Percentiles rank a stretch among this genome's conserved stretches.
Conservation (phyloP, 1,140 invertebrate species). For the Muscidifurax raptorellus region DNA sequence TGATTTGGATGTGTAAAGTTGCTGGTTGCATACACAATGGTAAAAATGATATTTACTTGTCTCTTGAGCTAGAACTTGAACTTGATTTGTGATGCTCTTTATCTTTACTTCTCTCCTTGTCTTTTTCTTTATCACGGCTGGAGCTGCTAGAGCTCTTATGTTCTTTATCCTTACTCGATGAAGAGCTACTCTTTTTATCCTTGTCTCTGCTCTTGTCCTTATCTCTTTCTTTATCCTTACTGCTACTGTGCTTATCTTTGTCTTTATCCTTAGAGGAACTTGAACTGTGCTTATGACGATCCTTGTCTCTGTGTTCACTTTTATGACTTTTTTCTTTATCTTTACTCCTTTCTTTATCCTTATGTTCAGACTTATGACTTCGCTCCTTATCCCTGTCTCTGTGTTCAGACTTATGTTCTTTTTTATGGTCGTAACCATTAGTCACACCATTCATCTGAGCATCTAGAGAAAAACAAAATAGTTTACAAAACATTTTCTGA, state of each 20-base stretch:
- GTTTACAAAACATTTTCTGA: neutral
- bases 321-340: conserved; percentile 72
- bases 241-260: conserved; percentile 69
- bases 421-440: conserved; percentile 82
- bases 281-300: conserved; percentile 67
- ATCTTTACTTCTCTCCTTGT: conserved; percentile 68
- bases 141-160: conserved; percentile 79
- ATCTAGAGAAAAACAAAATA: conserved; percentile 59
- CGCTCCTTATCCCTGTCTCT: conserved; percentile 81
- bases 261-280: conserved; percentile 71
- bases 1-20: no score
- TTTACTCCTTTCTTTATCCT: conserved; percentile 72
- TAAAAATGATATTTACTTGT: conserved; percentile 63
- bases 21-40: no score
- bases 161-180: conserved; percentile 78
- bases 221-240: conserved; percentile 57
- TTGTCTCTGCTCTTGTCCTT: conserved; percentile 61
- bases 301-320: conserved; percentile 69
- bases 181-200: conserved; percentile 69
- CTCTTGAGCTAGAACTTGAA: conserved; percentile 70
- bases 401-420: conserved; percentile 83
- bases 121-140: conserved; percentile 59
- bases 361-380: conserved; percentile 74
- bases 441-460: conserved; percentile 82
- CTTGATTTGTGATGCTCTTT: conserved; percentile 72